These are phyloP conservation scores for Drosophila suboccidentalis DNA, from an alignment of 2,888 invertebrate species.

Conservation along the genomic window DNA sequence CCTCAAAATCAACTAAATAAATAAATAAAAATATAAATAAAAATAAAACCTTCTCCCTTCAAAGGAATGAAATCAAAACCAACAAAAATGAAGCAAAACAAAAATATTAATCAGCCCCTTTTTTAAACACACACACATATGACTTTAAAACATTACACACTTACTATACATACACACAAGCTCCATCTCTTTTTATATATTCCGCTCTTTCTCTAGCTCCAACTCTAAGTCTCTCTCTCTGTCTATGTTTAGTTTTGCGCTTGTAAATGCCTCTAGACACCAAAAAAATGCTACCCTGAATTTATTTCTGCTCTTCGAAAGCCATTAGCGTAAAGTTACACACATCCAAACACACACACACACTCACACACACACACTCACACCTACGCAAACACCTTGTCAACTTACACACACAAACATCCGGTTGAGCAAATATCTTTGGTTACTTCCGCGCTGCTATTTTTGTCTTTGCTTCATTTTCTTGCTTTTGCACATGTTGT, in stretches of 20 bases:
- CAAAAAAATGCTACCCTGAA: conserved; percentile 11
- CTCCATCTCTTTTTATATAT: conserved; percentile 5
- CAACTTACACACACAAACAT: conserved; percentile 19
- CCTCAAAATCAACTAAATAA: conserved; percentile 5
- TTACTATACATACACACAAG: neutral
- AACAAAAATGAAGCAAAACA: conserved; percentile 39
- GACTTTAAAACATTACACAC: conserved; percentile 6
- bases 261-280: conserved; percentile 45
- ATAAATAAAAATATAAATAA: neutral
- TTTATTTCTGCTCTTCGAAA: conserved; percentile 32
- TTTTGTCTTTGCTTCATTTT: conserved; percentile 74
- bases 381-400: conserved; percentile 7
- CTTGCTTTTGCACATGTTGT: conserved; percentile 50
- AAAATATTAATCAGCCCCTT: conserved; percentile 29
- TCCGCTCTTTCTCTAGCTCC: conserved; percentile 1
- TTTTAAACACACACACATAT: conserved; percentile 2
- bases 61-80: conserved; percentile 18
- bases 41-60: conserved; percentile 20
- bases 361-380: conserved; percentile 1
- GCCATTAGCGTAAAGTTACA: conserved; percentile 42
- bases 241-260: conserved; percentile 27
- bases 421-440: conserved; percentile 27
- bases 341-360: conserved; percentile 11
- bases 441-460: conserved; percentile 56
- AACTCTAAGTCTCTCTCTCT: conserved; percentile 12